Evolutionary conservation across 2,888 invertebrate species (phyloP), one percentile per base, ranked within the genome.

Genomic region (Lochmaea capreae): DNA sequence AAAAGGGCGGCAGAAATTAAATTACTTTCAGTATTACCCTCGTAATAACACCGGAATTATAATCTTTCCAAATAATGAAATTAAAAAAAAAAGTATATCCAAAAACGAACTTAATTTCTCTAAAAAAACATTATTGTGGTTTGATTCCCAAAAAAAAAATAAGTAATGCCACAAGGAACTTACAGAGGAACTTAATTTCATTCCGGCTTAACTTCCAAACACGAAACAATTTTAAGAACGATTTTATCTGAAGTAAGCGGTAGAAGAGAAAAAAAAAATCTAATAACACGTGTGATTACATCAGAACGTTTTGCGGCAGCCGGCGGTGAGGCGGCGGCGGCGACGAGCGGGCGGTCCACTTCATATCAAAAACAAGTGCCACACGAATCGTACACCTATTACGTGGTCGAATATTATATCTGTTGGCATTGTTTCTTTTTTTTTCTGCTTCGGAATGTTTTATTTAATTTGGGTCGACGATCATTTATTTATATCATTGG

Each of bases 301-400:
- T 63, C 62, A 63, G n/a, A 63, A 11, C 42, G 62, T 42, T 39
- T 26, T 63, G 16, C 16, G 62, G 39, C 33, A n/a, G 18, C 14
- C 11, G 42, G 39, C 12, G n/a, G n/a, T n/a, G n/a, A n/a, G 33
- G 59, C 59, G 33, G 33, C 39, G 43, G n/a, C 22, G 26, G 62
- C 16, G 52, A 52, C 14, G 61, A 39, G 33, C 39, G 16, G 33
- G 22, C 65, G 65, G 46, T 46, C 26, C 26, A 26, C 14, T 46
- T 26, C 12, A 33, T 54, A 66, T 66, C 65, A 54, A 52, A 65
- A 66, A 66, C 66, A 66, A 66, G 66, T 66, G 66, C 66, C 54
- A 54, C 66, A 66, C 66, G 66, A 66, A 66, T 66, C 33, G 33
- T 43, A 62, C 61, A n/a, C 16, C 43, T 62, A 43, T 66, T 66